These are phyloP conservation scores for Sparidentex hasta DNA, from an alignment of 2,797 vertebrate genomes.

Conservation along the genomic window DNA sequence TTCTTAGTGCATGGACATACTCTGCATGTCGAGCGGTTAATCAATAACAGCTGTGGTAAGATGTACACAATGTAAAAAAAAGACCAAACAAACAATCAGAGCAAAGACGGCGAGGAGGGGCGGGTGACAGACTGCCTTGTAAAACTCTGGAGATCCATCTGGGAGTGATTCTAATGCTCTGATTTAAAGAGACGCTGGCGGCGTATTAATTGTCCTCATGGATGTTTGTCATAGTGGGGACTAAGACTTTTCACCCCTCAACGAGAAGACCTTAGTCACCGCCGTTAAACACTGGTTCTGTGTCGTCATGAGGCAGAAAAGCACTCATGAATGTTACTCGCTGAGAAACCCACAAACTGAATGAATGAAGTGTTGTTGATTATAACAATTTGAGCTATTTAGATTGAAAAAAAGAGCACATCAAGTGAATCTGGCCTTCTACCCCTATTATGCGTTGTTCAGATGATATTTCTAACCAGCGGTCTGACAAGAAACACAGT, in stretches of 20 bases:
- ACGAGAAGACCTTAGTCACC: neutral
- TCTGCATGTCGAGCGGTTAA: constrained; percentile 32
- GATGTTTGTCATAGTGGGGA: constrained; percentile 16
- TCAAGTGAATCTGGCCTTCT: constrained; percentile 4
- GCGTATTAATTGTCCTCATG: constrained; percentile 32
- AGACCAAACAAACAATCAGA: constrained; percentile 58
- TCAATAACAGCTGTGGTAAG: constrained; percentile 30
- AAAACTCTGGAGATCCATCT: constrained; percentile 55
- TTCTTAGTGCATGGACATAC: neutral
- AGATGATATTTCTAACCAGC: constrained; percentile 5
- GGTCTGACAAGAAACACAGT: constrained; percentile 30
- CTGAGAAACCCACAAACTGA: neutral
- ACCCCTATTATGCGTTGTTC: neutral
- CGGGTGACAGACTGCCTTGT: constrained; percentile 35
- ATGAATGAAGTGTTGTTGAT: neutral
- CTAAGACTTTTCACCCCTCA: constrained; percentile 23
- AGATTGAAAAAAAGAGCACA: neutral
- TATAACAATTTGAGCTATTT: constrained; percentile 17
- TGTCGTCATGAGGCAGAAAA: neutral
- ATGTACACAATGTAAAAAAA: constrained; percentile 12
- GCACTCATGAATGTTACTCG: neutral
- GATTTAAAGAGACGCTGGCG: constrained; percentile 43
- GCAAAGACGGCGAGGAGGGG: constrained; percentile 39
- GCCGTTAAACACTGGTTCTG: constrained; percentile 6
- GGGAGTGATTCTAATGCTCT: constrained; percentile 55